Conservation (phyloP, 2,113 vertebrate species). For the Mirza zaza region DNA sequence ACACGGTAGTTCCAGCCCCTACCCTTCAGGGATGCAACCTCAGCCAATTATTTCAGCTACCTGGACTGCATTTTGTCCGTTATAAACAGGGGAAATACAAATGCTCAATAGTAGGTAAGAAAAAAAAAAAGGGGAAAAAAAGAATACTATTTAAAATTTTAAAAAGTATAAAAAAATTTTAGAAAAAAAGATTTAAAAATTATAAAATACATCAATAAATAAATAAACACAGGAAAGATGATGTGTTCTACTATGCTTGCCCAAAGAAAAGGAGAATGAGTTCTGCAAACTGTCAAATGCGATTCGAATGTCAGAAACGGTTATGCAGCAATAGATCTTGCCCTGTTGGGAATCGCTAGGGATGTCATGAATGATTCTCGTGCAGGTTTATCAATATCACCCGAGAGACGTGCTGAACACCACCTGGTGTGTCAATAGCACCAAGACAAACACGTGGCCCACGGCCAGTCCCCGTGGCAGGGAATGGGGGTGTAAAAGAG, state of each 20-base stretch:
- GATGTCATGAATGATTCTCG: not conserved
- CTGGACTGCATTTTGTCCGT: not conserved
- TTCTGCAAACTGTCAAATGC: conserved; percentile 22
- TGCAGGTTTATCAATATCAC: not conserved
- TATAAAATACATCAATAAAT: too few relatives aligned
- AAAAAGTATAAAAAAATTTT: too few relatives aligned
- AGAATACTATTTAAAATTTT: too few relatives aligned
- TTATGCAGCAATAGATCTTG: not conserved
- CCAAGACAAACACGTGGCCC: not conserved
- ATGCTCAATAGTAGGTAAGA: too few relatives aligned
- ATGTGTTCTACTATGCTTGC: not conserved
- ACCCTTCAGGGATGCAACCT: not conserved
- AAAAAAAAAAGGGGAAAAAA: too few relatives aligned
- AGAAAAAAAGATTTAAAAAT: too few relatives aligned
- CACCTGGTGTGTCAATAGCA: not conserved
- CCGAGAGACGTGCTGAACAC: not conserved
- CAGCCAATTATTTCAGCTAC: not conserved
- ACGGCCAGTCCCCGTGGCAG: not conserved
- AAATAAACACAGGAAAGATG: too few relatives aligned
- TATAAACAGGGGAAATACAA: not conserved
- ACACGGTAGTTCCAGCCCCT: not conserved
- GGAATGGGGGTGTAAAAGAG: not conserved
- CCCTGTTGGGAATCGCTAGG: not conserved
- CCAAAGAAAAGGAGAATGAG: conserved; percentile 12
- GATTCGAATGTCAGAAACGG: not conserved